phyloP scores from a whole-genome alignment of 2,888 invertebrate species.

The Lasioglossum pauxillum region DNA sequence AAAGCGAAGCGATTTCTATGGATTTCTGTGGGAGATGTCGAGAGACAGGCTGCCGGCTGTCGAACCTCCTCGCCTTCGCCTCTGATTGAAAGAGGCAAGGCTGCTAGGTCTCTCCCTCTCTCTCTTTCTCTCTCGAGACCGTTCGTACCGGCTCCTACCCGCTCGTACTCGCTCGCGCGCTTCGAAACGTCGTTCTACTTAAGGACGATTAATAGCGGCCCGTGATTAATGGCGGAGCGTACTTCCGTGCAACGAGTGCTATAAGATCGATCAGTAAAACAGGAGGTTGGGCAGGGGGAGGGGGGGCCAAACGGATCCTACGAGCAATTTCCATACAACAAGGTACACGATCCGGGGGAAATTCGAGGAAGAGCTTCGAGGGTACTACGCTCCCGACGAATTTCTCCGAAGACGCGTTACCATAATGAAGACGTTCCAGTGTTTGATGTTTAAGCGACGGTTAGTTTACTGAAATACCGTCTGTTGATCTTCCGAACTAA shows the following conservation, averaged over 20 bases:
- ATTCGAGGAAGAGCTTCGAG: constrained; percentile 33
- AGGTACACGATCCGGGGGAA: constrained; percentile 27
- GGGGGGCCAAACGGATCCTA: constrained; percentile 42
- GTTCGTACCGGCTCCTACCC: not conserved
- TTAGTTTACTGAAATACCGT: constrained; percentile 30
- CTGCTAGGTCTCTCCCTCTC: not conserved
- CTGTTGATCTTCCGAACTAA: constrained; percentile 22
- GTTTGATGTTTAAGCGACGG: constrained; percentile 23
- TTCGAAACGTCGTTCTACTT: constrained; percentile 67
- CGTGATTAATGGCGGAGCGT: constrained; percentile 73
- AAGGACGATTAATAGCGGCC: constrained; percentile 76
- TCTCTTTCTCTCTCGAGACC: not conserved
- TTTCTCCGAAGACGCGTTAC: constrained; percentile 25
- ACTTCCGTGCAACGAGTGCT: constrained; percentile 61
- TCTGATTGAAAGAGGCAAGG: constrained; percentile 54
- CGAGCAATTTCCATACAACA: constrained; percentile 52
- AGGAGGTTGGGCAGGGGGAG: constrained; percentile 20
- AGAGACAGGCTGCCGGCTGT: constrained; percentile 40
- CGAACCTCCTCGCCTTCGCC: constrained; percentile 15
- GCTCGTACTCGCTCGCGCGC: constrained; percentile 5
- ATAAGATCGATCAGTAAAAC: constrained; percentile 62
- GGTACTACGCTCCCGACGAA: constrained; percentile 1
- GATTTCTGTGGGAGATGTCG: constrained; percentile 34
- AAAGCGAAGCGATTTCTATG: constrained; percentile 58
- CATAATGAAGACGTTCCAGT: constrained; percentile 28